Evolutionary conservation across 2,797 vertebrate species (phyloP), one percentile per base, ranked within the genome.

Genomic region (Delichon dasypus): DNA sequence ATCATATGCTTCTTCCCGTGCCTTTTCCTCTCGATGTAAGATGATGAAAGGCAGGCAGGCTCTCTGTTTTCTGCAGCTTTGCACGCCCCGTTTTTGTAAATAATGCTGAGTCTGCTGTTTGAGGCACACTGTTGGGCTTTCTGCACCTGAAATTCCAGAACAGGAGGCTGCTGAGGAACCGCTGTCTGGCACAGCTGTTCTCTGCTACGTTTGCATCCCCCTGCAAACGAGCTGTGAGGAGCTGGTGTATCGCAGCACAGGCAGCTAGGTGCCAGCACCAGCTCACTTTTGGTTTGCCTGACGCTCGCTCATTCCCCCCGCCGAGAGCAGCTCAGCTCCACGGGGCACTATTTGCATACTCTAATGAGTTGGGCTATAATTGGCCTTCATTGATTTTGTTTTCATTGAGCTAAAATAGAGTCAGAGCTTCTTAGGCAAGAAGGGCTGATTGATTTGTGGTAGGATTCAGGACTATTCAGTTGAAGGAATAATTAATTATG

Each of bases 351-450:
- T 99, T 98, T 99, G 97, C 98, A 98, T 98, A 97, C 97, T 94
- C 98, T 99, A 99, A 99, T 97, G 97, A 99, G 98, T 98, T 97
- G 91, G 96, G 97, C 97, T 98, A 94, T 98, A 99, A 99, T 99
- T 99, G 98, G 98, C 98, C 98, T 97, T 96, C 97, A 99, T 99
- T 98, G 99, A 99, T 99, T 98, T 98, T 98, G 96, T 98, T 98
- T 98, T 99, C 98, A 99, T 99, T 99, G 98, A 98, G 98, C 98
- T 98, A 97, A 98, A 98, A 99, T 99, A 98, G 98, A 99, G 98
- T 99, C 98, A 97, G 98, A 98, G 98, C 98, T 98, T 98, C 98
- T 98, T 98, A 98, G 97, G 97, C 97, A 94, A 84, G 96, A 96
- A 98, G 98, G 97, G 95, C 96, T 97, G 98, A 99, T 99, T 99